Evolutionary conservation across 2,113 vertebrate genomes (phyloP).

Genomic region (Gavialis gangeticus): DNA sequence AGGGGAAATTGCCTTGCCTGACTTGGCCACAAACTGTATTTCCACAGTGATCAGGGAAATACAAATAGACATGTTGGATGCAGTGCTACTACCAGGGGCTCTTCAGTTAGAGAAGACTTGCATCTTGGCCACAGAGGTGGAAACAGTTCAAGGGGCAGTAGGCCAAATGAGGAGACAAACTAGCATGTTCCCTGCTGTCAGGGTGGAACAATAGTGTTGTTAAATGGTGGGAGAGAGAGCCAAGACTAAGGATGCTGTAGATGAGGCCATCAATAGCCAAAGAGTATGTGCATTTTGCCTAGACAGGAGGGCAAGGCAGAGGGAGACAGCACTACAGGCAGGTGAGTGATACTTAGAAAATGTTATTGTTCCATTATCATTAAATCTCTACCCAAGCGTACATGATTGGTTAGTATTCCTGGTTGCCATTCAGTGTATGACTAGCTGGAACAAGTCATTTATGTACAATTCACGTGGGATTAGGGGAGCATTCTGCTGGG

Average conservation of each 20-base stretch:
- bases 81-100: not conserved
- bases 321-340: not conserved
- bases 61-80: too few relatives aligned
- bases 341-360: not conserved
- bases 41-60: not conserved
- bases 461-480: not conserved
- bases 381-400: not conserved
- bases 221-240: not conserved
- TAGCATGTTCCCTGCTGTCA: not conserved
- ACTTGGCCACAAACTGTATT: not conserved
- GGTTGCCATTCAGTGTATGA: not conserved
- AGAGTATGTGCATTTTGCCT: not conserved
- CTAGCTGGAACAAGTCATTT: not conserved
- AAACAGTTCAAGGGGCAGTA: not conserved
- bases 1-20: not conserved
- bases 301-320: not conserved
- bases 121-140: not conserved
- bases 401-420: not conserved
- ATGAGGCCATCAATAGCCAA: not conserved
- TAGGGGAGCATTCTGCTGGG: not conserved
- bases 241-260: not conserved
- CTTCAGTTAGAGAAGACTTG: not conserved
- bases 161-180: not conserved
- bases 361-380: not conserved
- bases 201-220: not conserved